Conservation (phyloP, 2,888 invertebrate species). For the Proisotoma minuta region DNA sequence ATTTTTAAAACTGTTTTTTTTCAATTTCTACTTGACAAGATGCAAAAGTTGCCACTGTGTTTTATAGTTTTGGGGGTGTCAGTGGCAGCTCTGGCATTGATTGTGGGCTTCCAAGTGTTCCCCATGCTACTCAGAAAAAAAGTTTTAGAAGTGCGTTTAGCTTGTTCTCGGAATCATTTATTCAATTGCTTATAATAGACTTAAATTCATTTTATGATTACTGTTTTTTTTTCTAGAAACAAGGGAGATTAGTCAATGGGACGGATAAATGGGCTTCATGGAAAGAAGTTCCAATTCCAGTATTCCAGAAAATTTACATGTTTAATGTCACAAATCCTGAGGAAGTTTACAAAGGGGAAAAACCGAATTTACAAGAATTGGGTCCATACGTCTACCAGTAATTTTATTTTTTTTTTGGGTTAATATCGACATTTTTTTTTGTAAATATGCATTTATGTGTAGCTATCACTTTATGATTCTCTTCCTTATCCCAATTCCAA, state of each 20-base stretch:
- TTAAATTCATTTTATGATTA: not conserved
- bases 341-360: constrained; percentile 29
- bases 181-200: not conserved
- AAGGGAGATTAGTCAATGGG: constrained; percentile 16
- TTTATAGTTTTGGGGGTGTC: constrained; percentile 7
- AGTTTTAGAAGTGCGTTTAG: not conserved
- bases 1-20: not conserved
- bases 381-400: constrained; percentile 42
- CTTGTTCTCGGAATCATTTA: not conserved
- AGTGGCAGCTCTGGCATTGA: constrained; percentile 5
- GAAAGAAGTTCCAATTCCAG: constrained; percentile 28
- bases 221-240: constrained; percentile 9
- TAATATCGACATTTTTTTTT: too few relatives aligned
- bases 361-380: constrained; percentile 32
- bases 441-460: too few relatives aligned
- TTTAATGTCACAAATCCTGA: constrained; percentile 35
- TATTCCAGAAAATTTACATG: constrained; percentile 32
- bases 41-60: constrained; percentile 14
- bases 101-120: not conserved
- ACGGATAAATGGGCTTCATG: constrained; percentile 25
- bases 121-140: not conserved
- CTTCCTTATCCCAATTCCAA: too few relatives aligned
- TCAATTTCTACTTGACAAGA: not conserved
- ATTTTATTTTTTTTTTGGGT: too few relatives aligned
- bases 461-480: too few relatives aligned